Evolutionary conservation across 2,888 invertebrate genomes (phyloP), one percentile per base, ranked within the genome.

Genomic region (Diaphora mendica): DNA sequence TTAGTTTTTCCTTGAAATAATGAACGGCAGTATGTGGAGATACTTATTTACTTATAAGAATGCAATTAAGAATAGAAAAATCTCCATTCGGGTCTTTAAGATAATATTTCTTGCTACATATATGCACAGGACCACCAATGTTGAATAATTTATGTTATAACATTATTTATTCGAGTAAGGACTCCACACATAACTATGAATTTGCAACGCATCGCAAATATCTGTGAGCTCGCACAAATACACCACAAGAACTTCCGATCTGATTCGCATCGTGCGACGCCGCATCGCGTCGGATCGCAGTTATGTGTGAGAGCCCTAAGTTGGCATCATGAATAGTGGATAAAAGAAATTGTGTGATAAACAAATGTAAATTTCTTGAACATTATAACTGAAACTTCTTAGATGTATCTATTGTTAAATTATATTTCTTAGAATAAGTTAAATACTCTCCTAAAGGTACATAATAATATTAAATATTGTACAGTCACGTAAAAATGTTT

Each of bases 281-380:
- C n/a, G n/a, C n/a, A n/a, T n/a, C n/a, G n/a, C n/a, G n/a, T n/a
- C n/a, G n/a, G n/a, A n/a, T n/a, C n/a, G n/a, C n/a, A n/a, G n/a
- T n/a, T n/a, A n/a, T n/a, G n/a, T n/a, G n/a, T n/a, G n/a, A n/a
- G n/a, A n/a, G n/a, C n/a, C n/a, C n/a, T n/a, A n/a, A 83, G 83
- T 87, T 87, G 85, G 84, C 86, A 85, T 86, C 88, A 88, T 83
- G 82, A 85, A 88, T 87, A 84, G 83, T 84, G 83, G 81, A 87
- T 88, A 87, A 80, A 86, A 82, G 89, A 86, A 88, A 92, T 91
- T 87, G 94, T 94, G 95, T 94, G 95, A 95, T 95, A 94, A 93
- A 79, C 76, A 77, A 93, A 89, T 93, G 93, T 93, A 94, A 91
- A 92, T 92, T 90, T 87, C 86, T 88, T 76, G 89, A 87, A 89